Evolutionary conservation across 2,888 invertebrate species (phyloP), one percentile per base, ranked within the genome.

Genomic region (Hyalella azteca): DNA sequence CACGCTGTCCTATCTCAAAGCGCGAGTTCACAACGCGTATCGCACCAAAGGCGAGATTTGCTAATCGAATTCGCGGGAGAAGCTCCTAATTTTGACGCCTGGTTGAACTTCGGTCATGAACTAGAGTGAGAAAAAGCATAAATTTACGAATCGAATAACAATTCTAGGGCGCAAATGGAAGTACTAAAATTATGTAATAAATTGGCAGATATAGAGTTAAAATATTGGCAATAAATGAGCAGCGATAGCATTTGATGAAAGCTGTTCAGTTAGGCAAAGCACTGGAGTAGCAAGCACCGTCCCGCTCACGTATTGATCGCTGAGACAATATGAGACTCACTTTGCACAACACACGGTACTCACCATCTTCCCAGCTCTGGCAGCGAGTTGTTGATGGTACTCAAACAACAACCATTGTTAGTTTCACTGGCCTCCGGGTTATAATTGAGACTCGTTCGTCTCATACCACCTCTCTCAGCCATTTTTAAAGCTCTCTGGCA

Each of bases 341-440:
- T 13, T 41, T n/a, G n/a, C n/a, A n/a, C 32, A 76, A n/a, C 13
- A 76, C 36, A n/a, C n/a, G 48, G 73, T 79, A 84, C 82, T 84
- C 75, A 84, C 84, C 84, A 84, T 79, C 84, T 81, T 48, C 84
- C 84, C 50, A 84, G 82, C 78, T 84, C 84, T 73, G 84, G 84
- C 22, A 84, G 82, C 29, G 84, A 84, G 81, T 84, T 84, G 81
- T 84, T 84, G 73, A 84, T 82, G 60, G 84, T 81, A 77, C 84
- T 84, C 41, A 84, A 79, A 78, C 84, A 84, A 80, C 84, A 84
- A 48, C 84, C 82, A 40, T 80, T 79, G 54, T 73, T 60, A 59
- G 77, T 82, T 36, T 82, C 82, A 81, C 78, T 82, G 78, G 81
- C 82, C 79, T 84, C 81, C 78, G 81, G 83, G 81, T 83, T 81